Percentiles rank a stretch among this genome's conserved stretches.
Conservation (phyloP, 2,797 vertebrate genomes). For the Micrastur ruficollis region DNA sequence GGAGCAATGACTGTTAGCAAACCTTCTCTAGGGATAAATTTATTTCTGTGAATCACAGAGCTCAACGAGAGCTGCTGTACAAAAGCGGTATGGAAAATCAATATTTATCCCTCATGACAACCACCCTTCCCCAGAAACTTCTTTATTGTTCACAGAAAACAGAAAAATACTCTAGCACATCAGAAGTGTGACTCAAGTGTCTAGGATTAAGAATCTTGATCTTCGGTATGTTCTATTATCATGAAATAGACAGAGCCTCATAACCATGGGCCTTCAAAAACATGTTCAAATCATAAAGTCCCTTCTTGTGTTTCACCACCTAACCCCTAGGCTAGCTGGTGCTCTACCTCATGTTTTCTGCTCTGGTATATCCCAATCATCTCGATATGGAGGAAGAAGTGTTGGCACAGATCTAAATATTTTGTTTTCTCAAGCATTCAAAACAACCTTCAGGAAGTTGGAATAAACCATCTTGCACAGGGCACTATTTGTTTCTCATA, state of each 20-base stretch:
- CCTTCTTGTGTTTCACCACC: neutral
- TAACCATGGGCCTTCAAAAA: neutral
- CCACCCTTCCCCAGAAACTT: neutral
- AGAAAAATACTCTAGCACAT: neutral
- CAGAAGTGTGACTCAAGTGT: neutral
- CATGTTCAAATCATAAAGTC: neutral
- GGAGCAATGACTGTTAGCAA: neutral
- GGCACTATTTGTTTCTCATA: neutral
- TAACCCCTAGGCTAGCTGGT: neutral
- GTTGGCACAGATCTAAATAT: neutral
- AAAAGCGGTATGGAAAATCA: neutral
- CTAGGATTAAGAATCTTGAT: neutral
- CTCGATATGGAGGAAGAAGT: neutral
- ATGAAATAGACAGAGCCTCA: neutral
- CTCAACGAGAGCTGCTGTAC: neutral
- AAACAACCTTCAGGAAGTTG: neutral
- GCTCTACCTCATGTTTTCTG: neutral
- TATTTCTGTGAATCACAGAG: neutral
- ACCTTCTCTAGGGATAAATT: neutral
- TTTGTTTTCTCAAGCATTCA: neutral
- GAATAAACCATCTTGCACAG: neutral
- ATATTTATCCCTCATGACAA: neutral
- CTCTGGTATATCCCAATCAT: neutral
- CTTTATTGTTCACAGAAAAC: neutral
- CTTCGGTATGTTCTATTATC: neutral